Percentiles rank a stretch among this genome's conserved stretches.
Evolutionary conservation across 2,797 vertebrate species (phyloP).

Genomic region (Girardinus metallicus): DNA sequence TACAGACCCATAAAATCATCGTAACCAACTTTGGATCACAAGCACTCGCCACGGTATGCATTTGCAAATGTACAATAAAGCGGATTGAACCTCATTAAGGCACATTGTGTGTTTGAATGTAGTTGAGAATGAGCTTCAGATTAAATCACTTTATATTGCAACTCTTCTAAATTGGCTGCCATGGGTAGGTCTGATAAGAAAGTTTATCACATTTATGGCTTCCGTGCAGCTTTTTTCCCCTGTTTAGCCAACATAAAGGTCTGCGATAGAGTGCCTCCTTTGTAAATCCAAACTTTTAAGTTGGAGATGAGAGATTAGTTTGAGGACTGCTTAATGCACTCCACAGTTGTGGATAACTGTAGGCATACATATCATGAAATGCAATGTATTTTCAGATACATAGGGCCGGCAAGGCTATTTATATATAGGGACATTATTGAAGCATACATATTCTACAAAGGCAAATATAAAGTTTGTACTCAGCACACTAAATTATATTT

Average conservation of each 20-base stretch:
- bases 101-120: constrained; percentile 38
- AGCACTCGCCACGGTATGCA: constrained; percentile 30
- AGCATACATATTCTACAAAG: neutral
- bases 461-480: neutral
- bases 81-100: constrained; percentile 54
- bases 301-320: constrained; percentile 34
- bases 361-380: neutral
- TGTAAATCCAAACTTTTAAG: constrained; percentile 34
- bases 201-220: constrained; percentile 37
- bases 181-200: constrained; percentile 1
- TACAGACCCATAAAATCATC: constrained; percentile 32
- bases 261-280: constrained; percentile 30
- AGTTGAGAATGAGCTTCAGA: constrained; percentile 42
- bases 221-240: neutral
- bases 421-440: neutral
- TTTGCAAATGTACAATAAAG: constrained; percentile 34
- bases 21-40: constrained; percentile 23
- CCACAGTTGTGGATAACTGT: constrained; percentile 3
- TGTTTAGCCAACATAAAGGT: constrained; percentile 16
- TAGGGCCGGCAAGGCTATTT: neutral
- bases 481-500: neutral
- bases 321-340: constrained; percentile 15
- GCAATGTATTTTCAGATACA: neutral
- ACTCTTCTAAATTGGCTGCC: constrained; percentile 20
- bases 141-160: constrained; percentile 45